Percentiles rank a stretch among this genome's conserved stretches.
Conservation (phyloP, 2,113 vertebrate genomes). For the Neodon shergylaensis region DNA sequence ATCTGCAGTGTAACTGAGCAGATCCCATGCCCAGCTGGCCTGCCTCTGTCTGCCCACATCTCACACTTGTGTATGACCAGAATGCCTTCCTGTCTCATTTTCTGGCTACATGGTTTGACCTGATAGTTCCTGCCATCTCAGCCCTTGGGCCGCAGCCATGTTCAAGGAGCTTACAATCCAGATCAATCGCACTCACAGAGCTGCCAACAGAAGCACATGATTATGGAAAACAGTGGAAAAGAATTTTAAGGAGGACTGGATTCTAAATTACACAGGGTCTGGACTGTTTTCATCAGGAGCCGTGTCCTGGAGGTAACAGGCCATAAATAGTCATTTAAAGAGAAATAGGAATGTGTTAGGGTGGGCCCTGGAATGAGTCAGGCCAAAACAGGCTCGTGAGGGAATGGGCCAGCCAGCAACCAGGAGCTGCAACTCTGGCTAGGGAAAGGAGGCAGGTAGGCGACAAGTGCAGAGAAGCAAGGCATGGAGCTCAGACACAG, state of each 20-base stretch:
- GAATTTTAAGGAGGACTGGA: slow-evolving; percentile 35
- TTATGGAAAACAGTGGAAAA: slow-evolving; percentile 53
- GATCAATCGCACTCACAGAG: background rate
- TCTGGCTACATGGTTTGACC: background rate
- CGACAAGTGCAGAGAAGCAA: accelerated
- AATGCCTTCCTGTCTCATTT: background rate
- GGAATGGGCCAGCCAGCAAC: background rate
- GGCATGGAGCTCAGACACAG: no score
- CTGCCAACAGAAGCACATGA: slow-evolving; percentile 54
- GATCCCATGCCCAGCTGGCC: accelerated
- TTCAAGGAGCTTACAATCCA: slow-evolving; percentile 11
- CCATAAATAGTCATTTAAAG: slow-evolving; percentile 57
- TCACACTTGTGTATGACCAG: background rate
- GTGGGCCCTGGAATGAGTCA: background rate
- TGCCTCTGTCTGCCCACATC: background rate
- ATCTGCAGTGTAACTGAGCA: background rate
- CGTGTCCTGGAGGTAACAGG: slow-evolving; percentile 16
- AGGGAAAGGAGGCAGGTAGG: background rate
- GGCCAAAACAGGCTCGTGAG: background rate
- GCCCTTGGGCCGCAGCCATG: background rate
- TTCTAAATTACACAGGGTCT: slow-evolving; percentile 46
- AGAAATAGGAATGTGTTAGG: slow-evolving; percentile 64
- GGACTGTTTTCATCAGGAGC: slow-evolving; percentile 47
- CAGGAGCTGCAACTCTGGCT: background rate
- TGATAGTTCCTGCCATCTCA: background rate